phyloP scores from a whole-genome alignment of 2,888 invertebrate species.

The Drosophila greeni region DNA sequence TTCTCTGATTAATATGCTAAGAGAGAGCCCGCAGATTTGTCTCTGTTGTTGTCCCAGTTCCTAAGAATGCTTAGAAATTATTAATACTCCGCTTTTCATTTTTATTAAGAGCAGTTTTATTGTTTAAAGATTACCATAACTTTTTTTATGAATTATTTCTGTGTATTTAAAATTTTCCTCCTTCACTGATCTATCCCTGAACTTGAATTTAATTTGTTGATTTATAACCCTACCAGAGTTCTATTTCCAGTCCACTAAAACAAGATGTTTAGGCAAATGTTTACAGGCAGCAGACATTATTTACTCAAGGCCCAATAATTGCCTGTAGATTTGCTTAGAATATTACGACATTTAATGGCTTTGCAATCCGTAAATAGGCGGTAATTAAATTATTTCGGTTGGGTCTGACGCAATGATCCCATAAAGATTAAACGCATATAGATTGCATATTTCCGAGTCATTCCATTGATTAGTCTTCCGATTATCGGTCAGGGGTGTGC shows the following conservation, averaged over 20 bases:
- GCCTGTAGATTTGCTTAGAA: slow-evolving; percentile 1
- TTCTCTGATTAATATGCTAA: slow-evolving; percentile 5
- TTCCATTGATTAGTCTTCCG: slow-evolving; percentile 15
- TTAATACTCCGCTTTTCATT: no score
- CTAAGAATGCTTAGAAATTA: not conserved
- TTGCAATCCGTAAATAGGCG: slow-evolving; percentile 31
- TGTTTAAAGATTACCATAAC: not conserved
- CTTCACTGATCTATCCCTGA: not conserved
- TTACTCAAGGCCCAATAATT: slow-evolving; percentile 7
- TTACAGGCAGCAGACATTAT: slow-evolving; percentile 4
- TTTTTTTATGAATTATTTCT: no score
- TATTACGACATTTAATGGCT: slow-evolving; percentile 21
- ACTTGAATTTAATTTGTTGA: slow-evolving; percentile 18
- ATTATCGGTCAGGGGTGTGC: slow-evolving; percentile 26
- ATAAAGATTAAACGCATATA: slow-evolving; percentile 26
- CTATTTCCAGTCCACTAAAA: slow-evolving; percentile 1
- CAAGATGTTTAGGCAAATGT: slow-evolving; percentile 7
- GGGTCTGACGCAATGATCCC: slow-evolving; percentile 31
- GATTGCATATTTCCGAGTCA: slow-evolving; percentile 24
- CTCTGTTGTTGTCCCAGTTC: not conserved
- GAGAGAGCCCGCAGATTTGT: slow-evolving; percentile 10
- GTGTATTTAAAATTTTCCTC: not conserved
- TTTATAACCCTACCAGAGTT: not conserved
- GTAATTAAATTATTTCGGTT: slow-evolving; percentile 18
- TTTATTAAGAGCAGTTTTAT: not conserved